phyloP scores from a whole-genome alignment of 2,797 vertebrate species.

The Alcedo quadribrachys region DNA sequence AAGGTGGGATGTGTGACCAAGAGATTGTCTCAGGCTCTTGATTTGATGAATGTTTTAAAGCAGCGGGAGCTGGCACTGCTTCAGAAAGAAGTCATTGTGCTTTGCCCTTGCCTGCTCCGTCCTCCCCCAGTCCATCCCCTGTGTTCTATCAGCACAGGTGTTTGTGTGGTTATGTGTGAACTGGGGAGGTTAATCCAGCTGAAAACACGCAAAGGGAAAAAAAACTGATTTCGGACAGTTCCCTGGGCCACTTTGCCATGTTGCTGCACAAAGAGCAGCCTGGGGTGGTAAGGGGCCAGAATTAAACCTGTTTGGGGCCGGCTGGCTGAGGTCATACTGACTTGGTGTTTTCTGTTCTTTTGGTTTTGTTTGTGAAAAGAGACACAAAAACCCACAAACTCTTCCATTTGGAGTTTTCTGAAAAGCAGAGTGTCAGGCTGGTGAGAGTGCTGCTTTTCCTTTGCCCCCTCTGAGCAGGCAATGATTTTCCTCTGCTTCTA shows the following conservation, averaged over 20 bases:
- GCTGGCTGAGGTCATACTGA: background rate
- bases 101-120: conserved; percentile 1
- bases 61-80: background rate
- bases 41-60: background rate
- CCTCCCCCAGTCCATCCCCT: background rate
- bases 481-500: background rate
- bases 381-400: background rate
- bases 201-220: background rate
- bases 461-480: background rate
- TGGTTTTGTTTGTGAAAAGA: no score
- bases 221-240: background rate
- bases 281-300: background rate
- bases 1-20: background rate
- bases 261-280: background rate
- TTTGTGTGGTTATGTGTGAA: background rate
- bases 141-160: conserved; percentile 20
- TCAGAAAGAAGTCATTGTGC: conserved; percentile 5
- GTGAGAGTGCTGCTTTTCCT: background rate
- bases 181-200: background rate
- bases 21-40: background rate
- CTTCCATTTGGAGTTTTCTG: background rate
- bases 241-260: background rate
- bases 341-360: no score
- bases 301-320: background rate
- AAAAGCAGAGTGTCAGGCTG: background rate